Evolutionary conservation across 2,113 vertebrate genomes (phyloP), one percentile per base, ranked within the genome.

Genomic region (Loxodonta africana): DNA sequence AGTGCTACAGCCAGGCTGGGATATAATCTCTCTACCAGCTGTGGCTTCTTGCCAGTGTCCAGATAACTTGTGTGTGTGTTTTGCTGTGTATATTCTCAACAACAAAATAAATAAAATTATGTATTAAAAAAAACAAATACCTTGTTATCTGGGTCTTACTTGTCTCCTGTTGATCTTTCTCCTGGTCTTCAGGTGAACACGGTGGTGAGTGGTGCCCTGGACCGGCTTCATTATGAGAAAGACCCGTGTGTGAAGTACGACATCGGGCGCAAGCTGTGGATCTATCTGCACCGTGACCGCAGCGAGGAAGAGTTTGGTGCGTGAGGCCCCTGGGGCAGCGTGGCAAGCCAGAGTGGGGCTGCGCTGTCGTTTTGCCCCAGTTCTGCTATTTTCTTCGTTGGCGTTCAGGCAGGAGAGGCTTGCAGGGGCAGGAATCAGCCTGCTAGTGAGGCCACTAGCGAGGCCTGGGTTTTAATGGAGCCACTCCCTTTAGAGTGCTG

Each of bases 221-320:
- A 99, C 89, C 98, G 99, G 71, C 97, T 99, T 3, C 99, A 99
- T 95, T 99, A 99, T 30, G 99, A 99, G 98, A 99, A 99, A 90
- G 99, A 99, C 95, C 99, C 99, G 0, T 99, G 99, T 83, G 99
- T 99, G 80, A 99, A 99, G 83, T 99, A 99, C 0, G 99, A 99
- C 93, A 99, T 99, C 0, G 99, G 99, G 8, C 99, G 99, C 62
- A 99, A 99, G 97, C 98, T 99, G 62, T 99, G 99, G 99, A 99
- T 99, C 98, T 99, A 99, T 96, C 98, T 99, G 88, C 99, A 99
- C 95, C 99, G 99, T 26, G 98, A 99, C 97, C 99, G 99, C 94
- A 99, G 99, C 1, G 99, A 99, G 97, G 99, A 99, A 51, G 99
- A 99, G 98, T 99, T 99, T 91, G 99, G 99, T 99, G 98, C 98